A percentile compares a stretch with the other conserved stretches of the same genome.
phyloP scores from a whole-genome alignment of 2,888 invertebrate genomes.

The Xanthia icteritia region DNA sequence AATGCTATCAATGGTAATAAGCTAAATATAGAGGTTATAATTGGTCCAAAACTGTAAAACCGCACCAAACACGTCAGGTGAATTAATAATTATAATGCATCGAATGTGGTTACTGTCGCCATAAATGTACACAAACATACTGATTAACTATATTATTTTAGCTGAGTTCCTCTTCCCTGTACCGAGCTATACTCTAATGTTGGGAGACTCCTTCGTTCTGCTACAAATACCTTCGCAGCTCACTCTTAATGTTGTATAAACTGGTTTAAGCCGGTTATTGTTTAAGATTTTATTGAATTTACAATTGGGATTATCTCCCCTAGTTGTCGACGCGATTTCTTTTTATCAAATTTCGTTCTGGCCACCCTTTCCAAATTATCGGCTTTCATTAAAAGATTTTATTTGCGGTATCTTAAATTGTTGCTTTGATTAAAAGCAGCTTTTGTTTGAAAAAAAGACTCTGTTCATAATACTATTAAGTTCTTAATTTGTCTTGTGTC shows the following conservation, averaged over 20 bases:
- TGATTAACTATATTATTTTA: not conserved
- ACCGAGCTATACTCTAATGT: not conserved
- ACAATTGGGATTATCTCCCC: constrained; percentile 79
- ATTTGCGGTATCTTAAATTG: constrained; percentile 32
- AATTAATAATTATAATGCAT: constrained; percentile 11
- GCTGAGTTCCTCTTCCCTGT: not conserved
- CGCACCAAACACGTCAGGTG: constrained; percentile 9
- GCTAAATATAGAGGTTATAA: constrained; percentile 5
- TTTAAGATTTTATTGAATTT: constrained; percentile 81
- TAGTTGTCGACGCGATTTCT: constrained; percentile 67
- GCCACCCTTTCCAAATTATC: constrained; percentile 69
- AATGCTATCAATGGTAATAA: not conserved
- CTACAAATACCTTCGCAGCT: constrained; percentile 49
- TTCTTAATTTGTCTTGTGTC: not conserved
- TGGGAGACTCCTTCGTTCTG: not conserved
- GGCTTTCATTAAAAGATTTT: constrained; percentile 40
- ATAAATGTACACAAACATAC: not conserved
- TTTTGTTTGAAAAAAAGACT: constrained; percentile 25
- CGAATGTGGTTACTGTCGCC: constrained; percentile 3
- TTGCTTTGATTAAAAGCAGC: constrained; percentile 32
- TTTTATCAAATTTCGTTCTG: constrained; percentile 74
- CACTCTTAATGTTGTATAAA: constrained; percentile 77
- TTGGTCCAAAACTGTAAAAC: constrained; percentile 29
- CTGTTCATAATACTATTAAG: too few relatives aligned
- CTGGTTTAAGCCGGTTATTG: constrained; percentile 79